Evolutionary conservation across 2,888 invertebrate species (phyloP).

Genomic region (Tuberolachnus salignus): DNA sequence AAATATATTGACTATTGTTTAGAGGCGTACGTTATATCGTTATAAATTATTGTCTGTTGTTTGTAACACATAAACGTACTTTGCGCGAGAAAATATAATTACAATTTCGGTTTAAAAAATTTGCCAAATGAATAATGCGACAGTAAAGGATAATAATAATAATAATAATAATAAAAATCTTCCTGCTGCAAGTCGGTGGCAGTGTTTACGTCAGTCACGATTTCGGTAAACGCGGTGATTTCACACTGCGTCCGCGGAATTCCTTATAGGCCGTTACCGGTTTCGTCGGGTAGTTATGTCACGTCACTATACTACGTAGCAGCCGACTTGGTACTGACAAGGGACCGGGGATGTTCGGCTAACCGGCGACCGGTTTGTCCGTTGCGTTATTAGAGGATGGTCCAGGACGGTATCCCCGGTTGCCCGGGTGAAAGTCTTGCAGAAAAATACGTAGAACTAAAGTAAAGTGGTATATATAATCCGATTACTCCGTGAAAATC

Average conservation of each 20-base stretch:
- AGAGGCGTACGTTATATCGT: no score
- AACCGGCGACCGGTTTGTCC: constrained; percentile 37
- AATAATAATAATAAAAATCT: no score
- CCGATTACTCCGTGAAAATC: constrained; percentile 31
- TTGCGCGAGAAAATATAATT: no score
- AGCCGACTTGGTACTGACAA: constrained; percentile 2
- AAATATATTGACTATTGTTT: no score
- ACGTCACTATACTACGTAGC: background rate
- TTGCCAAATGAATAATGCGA: no score
- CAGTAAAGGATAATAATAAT: no score
- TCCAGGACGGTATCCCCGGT: background rate
- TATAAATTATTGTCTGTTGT: no score
- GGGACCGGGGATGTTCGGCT: constrained; percentile 12
- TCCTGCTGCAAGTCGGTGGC: no score
- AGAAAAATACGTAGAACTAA: constrained; percentile 21
- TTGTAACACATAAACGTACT: no score
- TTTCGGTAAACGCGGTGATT: background rate
- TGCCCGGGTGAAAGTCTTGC: constrained; percentile 46
- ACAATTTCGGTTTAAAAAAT: no score
- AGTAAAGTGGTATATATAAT: constrained; percentile 41
- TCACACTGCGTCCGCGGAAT: background rate
- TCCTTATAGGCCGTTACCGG: constrained; percentile 19
- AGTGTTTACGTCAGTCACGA: background rate
- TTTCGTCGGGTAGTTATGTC: constrained; percentile 5
- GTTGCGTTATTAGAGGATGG: constrained; percentile 1